Evolutionary conservation across 2,113 vertebrate genomes (phyloP), one percentile per base, ranked within the genome.

Genomic region (Loxodonta africana): DNA sequence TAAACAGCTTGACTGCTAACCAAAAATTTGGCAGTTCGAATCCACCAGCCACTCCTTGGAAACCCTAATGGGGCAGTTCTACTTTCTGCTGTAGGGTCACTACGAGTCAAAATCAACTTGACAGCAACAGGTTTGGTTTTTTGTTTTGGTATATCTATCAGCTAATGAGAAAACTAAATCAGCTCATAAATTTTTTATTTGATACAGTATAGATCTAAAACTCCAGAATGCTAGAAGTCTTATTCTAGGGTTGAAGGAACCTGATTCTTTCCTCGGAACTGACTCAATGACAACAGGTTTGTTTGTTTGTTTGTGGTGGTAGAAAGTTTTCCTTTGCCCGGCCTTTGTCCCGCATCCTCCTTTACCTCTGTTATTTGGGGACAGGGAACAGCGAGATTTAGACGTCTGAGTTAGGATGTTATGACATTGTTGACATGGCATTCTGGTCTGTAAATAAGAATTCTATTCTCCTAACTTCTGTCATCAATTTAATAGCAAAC

Each of bases 401-500:
- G 44, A 48, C 65, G 17, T 51, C 9, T 37, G 62, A 82, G 46
- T 92, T 26, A 91, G 83, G 17, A 51, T 6, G 2, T 17, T 48
- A 67, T 76, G 60, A 83, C 67, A 90, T 26, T 8, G 33, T 48
- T 28, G 83, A 62, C 51, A 94, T 23, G 14, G 5, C 37, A 57
- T 84, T 96, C 63, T 78, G 33, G 73, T 83, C 51, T 86, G 48
- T 51, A 74, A 90, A 88, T 3, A 15, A 28, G 41, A 90, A 26
- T 67, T 90, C 51, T 94, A 10, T 33, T 94, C 8, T 41, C 21
- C 83, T 90, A 83, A 94, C n/a, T 41, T 83, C 83, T 83, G 20
- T 65, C 92, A 97, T 90, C 84, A 89, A 63, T 92, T 81, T 81
- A 95, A 95, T 25, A 94, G n/a, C 6, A 41, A 92, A 33, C 26